phyloP scores from a whole-genome alignment of 2,888 invertebrate genomes.

The Acrocera orbiculus region DNA sequence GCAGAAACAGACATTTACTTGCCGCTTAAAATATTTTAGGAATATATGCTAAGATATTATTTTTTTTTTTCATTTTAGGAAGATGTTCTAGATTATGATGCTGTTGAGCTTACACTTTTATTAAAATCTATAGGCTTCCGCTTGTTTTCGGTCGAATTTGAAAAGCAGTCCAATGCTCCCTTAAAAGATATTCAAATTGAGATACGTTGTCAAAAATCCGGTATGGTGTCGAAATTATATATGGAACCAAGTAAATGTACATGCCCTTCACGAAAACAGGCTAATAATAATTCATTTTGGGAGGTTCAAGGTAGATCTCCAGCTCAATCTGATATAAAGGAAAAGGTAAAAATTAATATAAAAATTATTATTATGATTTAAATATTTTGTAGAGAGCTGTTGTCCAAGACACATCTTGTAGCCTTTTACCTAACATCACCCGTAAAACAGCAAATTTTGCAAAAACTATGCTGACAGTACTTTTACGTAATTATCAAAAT shows the following conservation, averaged over 20 bases:
- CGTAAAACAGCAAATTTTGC: constrained; percentile 9
- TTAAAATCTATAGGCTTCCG: constrained; percentile 12
- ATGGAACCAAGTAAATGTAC: constrained; percentile 8
- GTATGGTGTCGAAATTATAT: constrained; percentile 9
- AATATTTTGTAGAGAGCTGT: too few species aligned
- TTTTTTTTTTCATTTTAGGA: constrained; percentile 8
- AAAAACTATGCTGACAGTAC: constrained; percentile 9
- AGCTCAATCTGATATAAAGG: constrained; percentile 6
- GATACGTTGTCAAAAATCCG: constrained; percentile 10
- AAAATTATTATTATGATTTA: too few species aligned
- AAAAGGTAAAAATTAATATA: too few species aligned
- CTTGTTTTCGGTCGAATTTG: constrained; percentile 11
- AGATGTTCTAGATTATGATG: constrained; percentile 10
- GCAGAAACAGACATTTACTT: neutral
- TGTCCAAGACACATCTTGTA: constrained; percentile 12
- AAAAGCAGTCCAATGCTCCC: neutral
- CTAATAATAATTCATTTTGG: constrained; percentile 13
- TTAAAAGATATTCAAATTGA: constrained; percentile 8
- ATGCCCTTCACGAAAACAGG: constrained; percentile 8
- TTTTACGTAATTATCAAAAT: constrained; percentile 9
- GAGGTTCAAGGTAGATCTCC: constrained; percentile 11
- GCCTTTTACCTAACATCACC: constrained; percentile 10
- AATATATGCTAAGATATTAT: neutral
- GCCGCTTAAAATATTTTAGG: neutral
- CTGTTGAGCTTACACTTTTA: constrained; percentile 10